Base-by-base conservation (phyloP, 2,113 vertebrate genomes). In the Myotis davidii region DNA sequence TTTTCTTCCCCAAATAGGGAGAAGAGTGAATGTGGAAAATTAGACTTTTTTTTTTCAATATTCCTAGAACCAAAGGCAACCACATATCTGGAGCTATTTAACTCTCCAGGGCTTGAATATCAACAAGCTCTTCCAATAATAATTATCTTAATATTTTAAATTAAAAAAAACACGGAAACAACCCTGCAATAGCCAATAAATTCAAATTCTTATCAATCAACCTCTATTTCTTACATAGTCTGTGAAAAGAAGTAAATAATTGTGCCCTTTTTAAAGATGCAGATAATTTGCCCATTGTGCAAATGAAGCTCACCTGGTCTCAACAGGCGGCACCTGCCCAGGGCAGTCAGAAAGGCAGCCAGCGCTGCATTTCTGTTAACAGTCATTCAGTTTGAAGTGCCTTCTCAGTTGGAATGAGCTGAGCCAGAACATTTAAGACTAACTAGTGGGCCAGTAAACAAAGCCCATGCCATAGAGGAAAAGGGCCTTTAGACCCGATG, bases 1-100 rank as follows among this genome's bases (percentile, higher is more conserved):
- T 59, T 93, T 94, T 94, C 78, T 86, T 88, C 56, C 48, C 11
- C 83, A 73, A 92, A 86, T 1, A 50, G 69, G 54, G 34, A 39
- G 27, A 37, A 87, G 21, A 79, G 23, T 32, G 10, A 73, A 85
- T 50, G 20, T 16, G 14, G 37, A 20, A 77, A 92, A 96, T 48
- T 45, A 52, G 61, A 29, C 17, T 34, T 92, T 90, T 90, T 25
- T 65, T 52, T 27, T 12, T 11, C 59, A 76, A 52, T 73, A 70
- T 70, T 84, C 17, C 23, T 14, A 64, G 65, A 39, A 61, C 11
- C 39, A 67, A 88, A 20, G 48, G 54, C 45, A 92, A 45, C 21
- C 50, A n/a, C 3, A 42, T 3, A 32, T 39, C 72, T 89, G 12
- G 9, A 48, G 59, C 39, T 56, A 56, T 54, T 56, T 42, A 69